Conservation (phyloP, 1,140 invertebrate species). For the Pseudomyrmex sp. region DNA sequence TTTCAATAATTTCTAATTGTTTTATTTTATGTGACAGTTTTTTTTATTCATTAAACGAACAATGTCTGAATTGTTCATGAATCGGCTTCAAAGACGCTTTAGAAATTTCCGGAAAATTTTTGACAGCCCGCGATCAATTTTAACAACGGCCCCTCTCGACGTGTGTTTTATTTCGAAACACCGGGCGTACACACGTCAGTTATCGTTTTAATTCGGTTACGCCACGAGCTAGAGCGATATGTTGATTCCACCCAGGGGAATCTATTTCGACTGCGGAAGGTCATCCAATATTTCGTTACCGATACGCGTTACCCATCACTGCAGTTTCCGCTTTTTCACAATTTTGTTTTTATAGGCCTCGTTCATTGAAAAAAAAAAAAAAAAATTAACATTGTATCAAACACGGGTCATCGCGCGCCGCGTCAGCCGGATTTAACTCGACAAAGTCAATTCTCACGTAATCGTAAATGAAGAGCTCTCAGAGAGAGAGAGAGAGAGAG, state of each 20-base stretch:
- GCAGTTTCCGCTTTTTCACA: neutral
- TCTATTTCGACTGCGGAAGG: slow-evolving; percentile 67
- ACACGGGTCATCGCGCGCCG: neutral
- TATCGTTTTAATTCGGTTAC: slow-evolving; percentile 62
- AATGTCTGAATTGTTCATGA: slow-evolving; percentile 21
- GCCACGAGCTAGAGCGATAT: slow-evolving; percentile 70
- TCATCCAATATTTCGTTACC: slow-evolving; percentile 65
- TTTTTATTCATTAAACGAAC: neutral
- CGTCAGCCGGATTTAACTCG: neutral
- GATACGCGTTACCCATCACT: slow-evolving; percentile 21
- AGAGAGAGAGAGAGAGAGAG: neutral
- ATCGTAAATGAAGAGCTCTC: neutral
- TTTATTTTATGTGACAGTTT: neutral
- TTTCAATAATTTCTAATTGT: neutral
- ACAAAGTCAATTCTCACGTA: neutral
- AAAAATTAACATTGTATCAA: neutral
- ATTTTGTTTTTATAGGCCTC: neutral
- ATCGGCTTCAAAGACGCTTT: neutral
- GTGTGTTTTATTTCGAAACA: slow-evolving; percentile 52
- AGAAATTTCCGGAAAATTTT: slow-evolving; percentile 35
- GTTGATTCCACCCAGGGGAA: slow-evolving; percentile 72
- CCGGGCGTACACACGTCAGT: slow-evolving; percentile 50
- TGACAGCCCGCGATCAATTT: slow-evolving; percentile 39
- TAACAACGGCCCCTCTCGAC: neutral
- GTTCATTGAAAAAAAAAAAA: neutral